These are phyloP conservation scores for Liposcelis brunnea DNA, from an alignment of 2,888 invertebrate species.

Conservation along the genomic window DNA sequence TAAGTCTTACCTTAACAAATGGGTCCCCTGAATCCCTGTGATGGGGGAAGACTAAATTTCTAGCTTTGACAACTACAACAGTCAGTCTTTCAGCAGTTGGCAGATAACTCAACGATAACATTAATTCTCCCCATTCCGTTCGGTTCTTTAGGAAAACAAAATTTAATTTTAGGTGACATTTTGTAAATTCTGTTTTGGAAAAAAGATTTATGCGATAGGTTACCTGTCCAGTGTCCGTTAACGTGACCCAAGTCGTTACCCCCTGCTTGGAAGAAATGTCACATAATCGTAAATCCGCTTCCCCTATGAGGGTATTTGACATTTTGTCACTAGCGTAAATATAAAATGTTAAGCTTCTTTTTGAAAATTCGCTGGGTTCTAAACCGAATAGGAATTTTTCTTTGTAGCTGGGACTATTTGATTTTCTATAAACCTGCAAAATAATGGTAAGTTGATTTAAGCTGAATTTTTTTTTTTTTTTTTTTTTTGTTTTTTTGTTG, in stretches of 20 bases:
- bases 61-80: constrained; percentile 52
- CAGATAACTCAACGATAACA: constrained; percentile 66
- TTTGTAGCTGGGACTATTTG: constrained; percentile 55
- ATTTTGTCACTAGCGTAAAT: constrained; percentile 45
- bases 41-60: constrained; percentile 45
- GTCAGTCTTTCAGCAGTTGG: constrained; percentile 68
- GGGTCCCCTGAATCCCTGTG: constrained; percentile 42
- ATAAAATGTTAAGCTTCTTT: constrained; percentile 44
- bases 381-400: constrained; percentile 54
- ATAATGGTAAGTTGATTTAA: constrained; percentile 6
- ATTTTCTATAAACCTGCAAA: constrained; percentile 41
- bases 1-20: constrained; percentile 47
- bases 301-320: constrained; percentile 44
- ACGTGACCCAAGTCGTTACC: constrained; percentile 60
- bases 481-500: no score
- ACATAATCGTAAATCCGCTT: constrained; percentile 47
- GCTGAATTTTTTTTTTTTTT: no score
- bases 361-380: constrained; percentile 35
- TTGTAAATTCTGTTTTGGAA: constrained; percentile 1
- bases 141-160: constrained; percentile 29
- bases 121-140: constrained; percentile 56
- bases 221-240: constrained; percentile 54
- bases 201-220: constrained; percentile 12
- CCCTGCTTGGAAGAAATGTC: constrained; percentile 46
- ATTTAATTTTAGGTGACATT: constrained; percentile 1